phyloP scores from a whole-genome alignment of 2,888 invertebrate species.

The Chironomus tentans region DNA sequence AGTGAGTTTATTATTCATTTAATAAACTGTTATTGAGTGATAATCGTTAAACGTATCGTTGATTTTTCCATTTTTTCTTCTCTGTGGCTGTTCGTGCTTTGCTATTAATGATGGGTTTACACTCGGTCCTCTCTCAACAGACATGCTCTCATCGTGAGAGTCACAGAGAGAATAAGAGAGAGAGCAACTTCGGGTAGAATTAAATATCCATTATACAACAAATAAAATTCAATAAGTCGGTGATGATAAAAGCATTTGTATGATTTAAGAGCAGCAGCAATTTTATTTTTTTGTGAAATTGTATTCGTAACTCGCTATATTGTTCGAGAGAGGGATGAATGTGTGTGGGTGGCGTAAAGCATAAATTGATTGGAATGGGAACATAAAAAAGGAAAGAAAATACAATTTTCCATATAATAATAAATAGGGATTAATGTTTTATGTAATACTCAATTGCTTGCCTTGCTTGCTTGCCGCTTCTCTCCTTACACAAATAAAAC shows the following conservation, averaged over 20 bases:
- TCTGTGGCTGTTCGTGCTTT: background rate
- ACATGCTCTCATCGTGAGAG: background rate
- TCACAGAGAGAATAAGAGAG: background rate
- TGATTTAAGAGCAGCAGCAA: slow-evolving; percentile 24
- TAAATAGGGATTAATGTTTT: slow-evolving; percentile 25
- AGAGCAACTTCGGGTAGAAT: background rate
- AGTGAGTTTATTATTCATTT: slow-evolving; percentile 26
- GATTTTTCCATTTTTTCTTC: slow-evolving; percentile 2
- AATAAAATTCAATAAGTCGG: slow-evolving; percentile 23
- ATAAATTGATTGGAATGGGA: no score
- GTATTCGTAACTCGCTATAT: background rate
- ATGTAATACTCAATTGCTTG: slow-evolving; percentile 19
- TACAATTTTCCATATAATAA: background rate
- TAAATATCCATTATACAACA: slow-evolving; percentile 26
- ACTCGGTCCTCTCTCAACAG: background rate
- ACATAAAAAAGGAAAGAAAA: no score
- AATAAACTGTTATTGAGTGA: slow-evolving; percentile 27
- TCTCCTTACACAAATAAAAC: background rate
- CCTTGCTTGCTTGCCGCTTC: background rate
- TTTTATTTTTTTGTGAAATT: no score
- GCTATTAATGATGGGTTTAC: slow-evolving; percentile 16
- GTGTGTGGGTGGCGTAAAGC: background rate
- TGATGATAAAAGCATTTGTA: slow-evolving; percentile 26
- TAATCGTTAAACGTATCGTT: slow-evolving; percentile 26
- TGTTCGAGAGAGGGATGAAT: background rate